Percentiles rank a stretch among this genome's conserved stretches.
Evolutionary conservation across 2,888 invertebrate genomes (phyloP).

Genomic region (Nephrotoma flavescens): DNA sequence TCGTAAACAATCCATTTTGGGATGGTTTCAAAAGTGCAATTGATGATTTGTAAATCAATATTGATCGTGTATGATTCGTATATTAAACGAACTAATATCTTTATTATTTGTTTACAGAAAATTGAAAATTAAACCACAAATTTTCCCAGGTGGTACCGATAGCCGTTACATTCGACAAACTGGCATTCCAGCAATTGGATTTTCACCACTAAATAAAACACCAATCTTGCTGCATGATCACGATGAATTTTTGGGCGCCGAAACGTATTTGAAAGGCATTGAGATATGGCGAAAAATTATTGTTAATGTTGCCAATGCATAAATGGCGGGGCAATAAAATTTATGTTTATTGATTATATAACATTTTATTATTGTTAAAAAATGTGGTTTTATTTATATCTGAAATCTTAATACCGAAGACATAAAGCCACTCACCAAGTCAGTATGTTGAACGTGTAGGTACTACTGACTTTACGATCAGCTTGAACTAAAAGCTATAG

Average conservation of each 20-base stretch:
- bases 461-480: too few species aligned
- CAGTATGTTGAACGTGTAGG: too few species aligned
- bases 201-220: constrained; percentile 80
- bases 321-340: neutral
- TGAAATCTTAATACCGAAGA: too few species aligned
- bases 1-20: constrained; percentile 58
- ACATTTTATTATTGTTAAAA: neutral
- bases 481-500: too few species aligned
- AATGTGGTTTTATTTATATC: too few species aligned
- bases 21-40: constrained; percentile 47
- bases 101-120: constrained; percentile 22
- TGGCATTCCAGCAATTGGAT: constrained; percentile 74
- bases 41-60: constrained; percentile 40
- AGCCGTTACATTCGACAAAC: constrained; percentile 50
- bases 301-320: neutral
- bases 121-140: constrained; percentile 33
- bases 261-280: constrained; percentile 68
- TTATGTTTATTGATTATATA: neutral
- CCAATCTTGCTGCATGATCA: constrained; percentile 80
- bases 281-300: constrained; percentile 42
- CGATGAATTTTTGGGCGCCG: constrained; percentile 69
- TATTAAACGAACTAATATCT: neutral
- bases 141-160: constrained; percentile 69
- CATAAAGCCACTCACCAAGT: too few species aligned
- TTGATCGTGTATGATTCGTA: neutral